phyloP scores from a whole-genome alignment of 2,113 vertebrate species.

The Xenopus laevis region DNA sequence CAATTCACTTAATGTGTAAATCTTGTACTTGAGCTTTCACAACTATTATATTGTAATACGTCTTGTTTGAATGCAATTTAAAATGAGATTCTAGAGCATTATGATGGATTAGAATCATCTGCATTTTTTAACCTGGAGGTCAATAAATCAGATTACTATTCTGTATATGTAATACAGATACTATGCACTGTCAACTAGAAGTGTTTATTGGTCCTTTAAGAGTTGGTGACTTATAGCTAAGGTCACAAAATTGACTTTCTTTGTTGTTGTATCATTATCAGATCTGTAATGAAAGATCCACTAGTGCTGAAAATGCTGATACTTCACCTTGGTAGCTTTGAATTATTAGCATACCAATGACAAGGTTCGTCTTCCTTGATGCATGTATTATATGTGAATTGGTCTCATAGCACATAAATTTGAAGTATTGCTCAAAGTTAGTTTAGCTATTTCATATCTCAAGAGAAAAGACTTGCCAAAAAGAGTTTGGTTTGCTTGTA shows the following conservation, averaged over 20 bases:
- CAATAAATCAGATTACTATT: not conserved
- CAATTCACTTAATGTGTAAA: no score
- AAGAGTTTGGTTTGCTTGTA: conserved; percentile 53
- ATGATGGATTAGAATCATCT: no score
- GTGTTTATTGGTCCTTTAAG: not conserved
- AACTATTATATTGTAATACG: no score
- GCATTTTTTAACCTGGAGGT: not conserved
- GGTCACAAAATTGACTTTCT: conserved; percentile 67
- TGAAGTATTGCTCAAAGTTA: conserved; percentile 64
- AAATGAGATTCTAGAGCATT: no score
- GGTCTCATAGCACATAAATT: conserved; percentile 65
- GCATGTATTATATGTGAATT: conserved; percentile 71
- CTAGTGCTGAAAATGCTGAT: conserved; percentile 61
- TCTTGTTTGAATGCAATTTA: no score
- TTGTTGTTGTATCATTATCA: conserved; percentile 65
- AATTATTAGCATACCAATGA: conserved; percentile 67
- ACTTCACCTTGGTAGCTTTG: conserved; percentile 70
- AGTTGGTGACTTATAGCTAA: conserved; percentile 67
- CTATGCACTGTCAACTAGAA: not conserved
- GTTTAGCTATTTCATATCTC: conserved; percentile 63
- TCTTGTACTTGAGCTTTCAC: no score
- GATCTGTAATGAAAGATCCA: conserved; percentile 65
- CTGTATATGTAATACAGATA: not conserved
- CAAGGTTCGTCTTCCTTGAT: conserved; percentile 70
- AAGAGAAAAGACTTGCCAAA: conserved; percentile 50